Conservation (phyloP, 2,113 vertebrate genomes). For the Chaenocephalus aceratus region DNA sequence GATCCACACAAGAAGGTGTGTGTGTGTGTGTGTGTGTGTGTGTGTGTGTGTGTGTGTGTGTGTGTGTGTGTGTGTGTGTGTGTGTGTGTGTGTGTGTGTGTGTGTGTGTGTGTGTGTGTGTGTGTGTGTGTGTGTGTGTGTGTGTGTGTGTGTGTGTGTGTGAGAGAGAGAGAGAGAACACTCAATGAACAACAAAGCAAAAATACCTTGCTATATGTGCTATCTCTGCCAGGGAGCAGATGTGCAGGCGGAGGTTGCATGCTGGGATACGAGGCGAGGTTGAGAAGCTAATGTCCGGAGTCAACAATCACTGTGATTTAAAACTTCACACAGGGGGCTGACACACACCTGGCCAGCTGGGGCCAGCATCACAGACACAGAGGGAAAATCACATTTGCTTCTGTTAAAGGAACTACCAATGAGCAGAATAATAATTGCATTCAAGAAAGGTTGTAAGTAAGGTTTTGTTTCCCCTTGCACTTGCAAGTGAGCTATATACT, state of each 20-base stretch:
- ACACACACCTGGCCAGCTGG: constrained; percentile 37
- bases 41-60: constrained; percentile 29
- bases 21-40: constrained; percentile 30
- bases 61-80: constrained; percentile 26
- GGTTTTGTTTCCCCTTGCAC: not conserved
- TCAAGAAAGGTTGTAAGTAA: not conserved
- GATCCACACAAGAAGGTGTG: constrained; percentile 42
- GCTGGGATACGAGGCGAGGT: constrained; percentile 61
- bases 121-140: constrained; percentile 25
- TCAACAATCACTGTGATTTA: constrained; percentile 60
- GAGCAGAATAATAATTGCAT: not conserved
- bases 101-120: not conserved
- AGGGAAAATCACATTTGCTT: not conserved
- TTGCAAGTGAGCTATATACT: not conserved
- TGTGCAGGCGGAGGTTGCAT: constrained; percentile 62
- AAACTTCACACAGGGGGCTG: constrained; percentile 53
- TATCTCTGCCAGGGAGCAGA: constrained; percentile 67
- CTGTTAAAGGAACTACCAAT: not conserved
- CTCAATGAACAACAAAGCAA: constrained; percentile 33
- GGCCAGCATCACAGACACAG: constrained; percentile 11
- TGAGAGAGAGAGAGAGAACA: no score
- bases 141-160: constrained; percentile 24
- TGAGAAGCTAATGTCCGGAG: constrained; percentile 42
- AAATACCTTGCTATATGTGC: constrained; percentile 59
- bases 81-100: constrained; percentile 15